Percentiles rank a stretch among this genome's conserved stretches.
Evolutionary conservation across 2,888 invertebrate species (phyloP).

Genomic region (Ashinkailepas kermadecensis): DNA sequence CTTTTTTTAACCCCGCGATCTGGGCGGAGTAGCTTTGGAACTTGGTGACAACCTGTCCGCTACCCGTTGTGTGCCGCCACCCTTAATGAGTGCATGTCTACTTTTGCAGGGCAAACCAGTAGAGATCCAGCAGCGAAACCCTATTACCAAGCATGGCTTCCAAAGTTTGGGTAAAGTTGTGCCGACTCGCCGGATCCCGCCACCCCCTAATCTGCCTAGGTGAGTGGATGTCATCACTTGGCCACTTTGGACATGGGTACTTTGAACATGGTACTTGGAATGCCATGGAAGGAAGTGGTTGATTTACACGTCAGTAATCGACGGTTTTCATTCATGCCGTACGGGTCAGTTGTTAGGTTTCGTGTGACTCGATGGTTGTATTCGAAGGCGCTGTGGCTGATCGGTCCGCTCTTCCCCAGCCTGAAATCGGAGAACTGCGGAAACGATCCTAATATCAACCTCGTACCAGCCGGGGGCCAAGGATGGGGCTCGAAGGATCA

Average conservation of each 20-base stretch:
- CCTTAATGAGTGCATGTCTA: too few species aligned
- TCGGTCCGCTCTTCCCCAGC: slow-evolving; percentile 48
- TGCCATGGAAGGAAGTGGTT: too few species aligned
- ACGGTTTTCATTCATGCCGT: too few species aligned
- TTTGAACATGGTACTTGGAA: too few species aligned
- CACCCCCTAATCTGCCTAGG: slow-evolving; percentile 86
- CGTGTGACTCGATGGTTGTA: too few species aligned
- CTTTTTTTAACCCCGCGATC: too few species aligned
- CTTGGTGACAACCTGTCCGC: too few species aligned
- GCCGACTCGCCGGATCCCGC: slow-evolving; percentile 85
- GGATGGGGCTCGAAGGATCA: slow-evolving; percentile 56
- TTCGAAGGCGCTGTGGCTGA: background rate
- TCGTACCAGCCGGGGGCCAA: slow-evolving; percentile 69
- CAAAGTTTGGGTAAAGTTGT: slow-evolving; percentile 99
- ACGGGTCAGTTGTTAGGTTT: too few species aligned
- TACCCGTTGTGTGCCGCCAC: too few species aligned
- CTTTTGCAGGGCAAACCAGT: slow-evolving; percentile 67
- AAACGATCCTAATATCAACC: slow-evolving; percentile 65
- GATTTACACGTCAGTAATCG: too few species aligned
- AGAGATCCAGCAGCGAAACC: slow-evolving; percentile 80
- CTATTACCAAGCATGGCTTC: slow-evolving; percentile 97
- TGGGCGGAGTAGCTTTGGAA: too few species aligned
- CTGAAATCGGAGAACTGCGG: slow-evolving; percentile 88
- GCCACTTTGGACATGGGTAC: too few species aligned
- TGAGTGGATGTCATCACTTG: background rate